Evolutionary conservation across 2,113 vertebrate genomes (phyloP).

Genomic region (Osmerus mordax): DNA sequence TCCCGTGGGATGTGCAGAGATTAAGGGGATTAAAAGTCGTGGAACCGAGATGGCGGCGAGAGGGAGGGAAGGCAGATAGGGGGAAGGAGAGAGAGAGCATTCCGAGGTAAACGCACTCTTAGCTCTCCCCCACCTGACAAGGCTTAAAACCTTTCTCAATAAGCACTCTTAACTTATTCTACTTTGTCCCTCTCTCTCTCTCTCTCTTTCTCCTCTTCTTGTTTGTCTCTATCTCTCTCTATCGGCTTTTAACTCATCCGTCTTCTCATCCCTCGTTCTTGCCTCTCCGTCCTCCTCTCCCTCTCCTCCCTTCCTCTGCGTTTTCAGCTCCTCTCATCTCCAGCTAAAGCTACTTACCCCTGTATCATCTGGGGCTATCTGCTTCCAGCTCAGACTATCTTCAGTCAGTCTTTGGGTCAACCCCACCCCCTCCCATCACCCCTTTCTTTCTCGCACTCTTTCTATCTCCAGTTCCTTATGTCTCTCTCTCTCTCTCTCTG

Average conservation of each 20-base stretch:
- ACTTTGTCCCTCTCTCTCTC: neutral
- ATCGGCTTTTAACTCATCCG: neutral
- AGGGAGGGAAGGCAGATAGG: neutral
- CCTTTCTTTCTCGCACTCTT: too few relatives aligned
- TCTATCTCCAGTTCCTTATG: too few relatives aligned
- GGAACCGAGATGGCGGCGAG: slow-evolving; percentile 32
- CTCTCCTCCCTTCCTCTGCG: neutral
- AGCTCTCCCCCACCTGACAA: slow-evolving; percentile 8
- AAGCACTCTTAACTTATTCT: neutral
- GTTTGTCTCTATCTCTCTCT: neutral
- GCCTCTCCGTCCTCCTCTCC: neutral
- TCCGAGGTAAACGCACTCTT: neutral
- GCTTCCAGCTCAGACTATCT: neutral
- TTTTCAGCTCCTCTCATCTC: neutral
- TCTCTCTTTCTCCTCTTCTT: neutral
- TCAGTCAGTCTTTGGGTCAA: neutral
- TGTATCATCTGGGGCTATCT: neutral
- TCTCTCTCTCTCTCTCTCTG: too few relatives aligned
- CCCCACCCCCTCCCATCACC: neutral
- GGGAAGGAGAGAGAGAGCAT: slow-evolving; percentile 12
- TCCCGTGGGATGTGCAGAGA: slow-evolving; percentile 49
- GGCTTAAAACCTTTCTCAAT: neutral
- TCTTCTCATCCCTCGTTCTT: neutral
- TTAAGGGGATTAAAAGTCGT: slow-evolving; percentile 62
- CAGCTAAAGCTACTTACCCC: neutral